Conservation (phyloP, 1,140 invertebrate genomes). For the Drosophila lacteicornis region DNA sequence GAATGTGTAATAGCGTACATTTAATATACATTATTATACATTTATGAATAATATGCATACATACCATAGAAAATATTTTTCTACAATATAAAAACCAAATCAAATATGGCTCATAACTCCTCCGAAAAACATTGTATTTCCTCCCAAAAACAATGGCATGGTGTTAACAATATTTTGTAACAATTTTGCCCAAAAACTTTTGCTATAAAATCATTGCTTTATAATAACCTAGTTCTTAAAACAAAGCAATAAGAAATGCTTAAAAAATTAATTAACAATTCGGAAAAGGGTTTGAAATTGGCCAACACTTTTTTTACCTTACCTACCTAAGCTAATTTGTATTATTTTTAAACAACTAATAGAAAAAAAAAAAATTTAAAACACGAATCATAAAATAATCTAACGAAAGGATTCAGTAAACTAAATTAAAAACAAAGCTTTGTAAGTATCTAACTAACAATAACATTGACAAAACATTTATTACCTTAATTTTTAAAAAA, state of each 20-base stretch:
- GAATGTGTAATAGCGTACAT: too few relatives aligned
- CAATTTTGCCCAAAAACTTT: not conserved
- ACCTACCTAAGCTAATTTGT: too few relatives aligned
- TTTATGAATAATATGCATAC: too few relatives aligned
- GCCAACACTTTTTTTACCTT: too few relatives aligned
- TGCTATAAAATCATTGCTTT: not conserved
- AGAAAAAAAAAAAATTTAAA: not conserved
- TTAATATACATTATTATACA: too few relatives aligned
- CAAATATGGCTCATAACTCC: too few relatives aligned
- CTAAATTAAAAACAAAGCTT: not conserved
- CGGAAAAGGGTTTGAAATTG: too few relatives aligned
- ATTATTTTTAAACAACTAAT: not conserved
- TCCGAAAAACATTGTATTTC: too few relatives aligned
- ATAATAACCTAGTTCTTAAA: not conserved
- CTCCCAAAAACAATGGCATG: not conserved
- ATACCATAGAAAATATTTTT: too few relatives aligned
- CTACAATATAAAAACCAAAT: too few relatives aligned
- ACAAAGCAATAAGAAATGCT: not conserved
- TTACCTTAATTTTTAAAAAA: not conserved
- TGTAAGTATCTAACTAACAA: not conserved
- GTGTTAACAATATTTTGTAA: not conserved
- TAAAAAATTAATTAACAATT: too few relatives aligned
- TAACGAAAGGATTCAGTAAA: not conserved
- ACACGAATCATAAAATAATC: not conserved
- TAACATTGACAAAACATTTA: not conserved